Conservation (phyloP, 2,888 invertebrate genomes). For the Allophyes oxyacanthae region DNA sequence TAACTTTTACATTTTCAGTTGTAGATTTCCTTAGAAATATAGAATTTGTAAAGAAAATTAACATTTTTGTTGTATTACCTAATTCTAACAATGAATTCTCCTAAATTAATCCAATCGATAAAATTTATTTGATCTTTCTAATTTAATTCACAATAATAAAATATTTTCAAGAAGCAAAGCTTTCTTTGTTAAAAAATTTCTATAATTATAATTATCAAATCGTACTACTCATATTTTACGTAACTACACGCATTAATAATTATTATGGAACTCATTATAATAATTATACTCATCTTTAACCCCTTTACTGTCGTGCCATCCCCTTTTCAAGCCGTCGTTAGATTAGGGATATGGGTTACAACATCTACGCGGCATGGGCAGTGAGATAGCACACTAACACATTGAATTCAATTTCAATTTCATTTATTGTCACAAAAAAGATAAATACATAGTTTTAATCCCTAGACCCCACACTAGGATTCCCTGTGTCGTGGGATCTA, state of each 20-base stretch:
- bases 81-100: background rate
- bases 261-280: constrained; percentile 25
- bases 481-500: too few relatives aligned
- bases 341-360: constrained; percentile 39
- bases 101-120: background rate
- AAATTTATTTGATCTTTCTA: background rate
- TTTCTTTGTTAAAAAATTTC: background rate
- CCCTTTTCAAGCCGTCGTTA: constrained; percentile 24
- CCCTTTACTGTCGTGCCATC: constrained; percentile 22
- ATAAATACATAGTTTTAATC: too few relatives aligned
- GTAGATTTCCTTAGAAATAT: too few relatives aligned
- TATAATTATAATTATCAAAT: background rate
- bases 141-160: background rate
- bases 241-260: constrained; percentile 23
- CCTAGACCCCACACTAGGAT: too few relatives aligned
- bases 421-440: too few relatives aligned
- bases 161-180: background rate
- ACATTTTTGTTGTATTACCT: too few relatives aligned
- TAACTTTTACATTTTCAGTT: too few relatives aligned
- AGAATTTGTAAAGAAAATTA: too few relatives aligned
- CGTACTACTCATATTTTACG: too few relatives aligned
- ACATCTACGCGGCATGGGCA: constrained; percentile 5
- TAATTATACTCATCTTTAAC: constrained; percentile 27
- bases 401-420: background rate
- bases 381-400: constrained; percentile 21